Evolutionary conservation across 2,113 vertebrate species (phyloP).

Genomic region (Fukomys damarensis): DNA sequence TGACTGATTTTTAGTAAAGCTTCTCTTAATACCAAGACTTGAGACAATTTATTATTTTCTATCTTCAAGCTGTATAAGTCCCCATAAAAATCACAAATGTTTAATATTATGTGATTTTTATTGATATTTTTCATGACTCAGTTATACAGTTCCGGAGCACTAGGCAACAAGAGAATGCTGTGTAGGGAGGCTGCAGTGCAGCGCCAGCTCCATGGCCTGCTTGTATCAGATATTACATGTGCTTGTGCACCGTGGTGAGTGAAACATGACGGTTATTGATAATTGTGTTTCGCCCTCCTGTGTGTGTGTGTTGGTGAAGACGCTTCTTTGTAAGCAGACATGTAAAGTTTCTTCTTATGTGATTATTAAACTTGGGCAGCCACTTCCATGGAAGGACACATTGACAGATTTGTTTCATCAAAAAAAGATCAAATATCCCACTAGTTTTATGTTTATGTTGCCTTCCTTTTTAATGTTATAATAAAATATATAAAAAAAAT

Average conservation of each 20-base stretch:
- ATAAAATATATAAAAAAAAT: neutral
- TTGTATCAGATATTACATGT: neutral
- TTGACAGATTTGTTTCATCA: neutral
- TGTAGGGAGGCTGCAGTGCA: neutral
- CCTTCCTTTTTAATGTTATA: neutral
- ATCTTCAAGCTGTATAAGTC: neutral
- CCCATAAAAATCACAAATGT: neutral
- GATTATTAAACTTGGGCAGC: neutral
- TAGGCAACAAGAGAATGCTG: neutral
- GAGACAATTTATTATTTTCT: constrained; percentile 3
- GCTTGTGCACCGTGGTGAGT: neutral
- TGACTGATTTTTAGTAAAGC: neutral
- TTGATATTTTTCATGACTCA: neutral
- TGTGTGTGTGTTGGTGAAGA: neutral
- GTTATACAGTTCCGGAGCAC: neutral
- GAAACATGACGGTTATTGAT: neutral
- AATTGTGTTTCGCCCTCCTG: neutral
- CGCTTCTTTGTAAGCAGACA: neutral
- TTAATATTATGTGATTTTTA: neutral
- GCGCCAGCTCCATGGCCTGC: neutral
- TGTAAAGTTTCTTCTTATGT: neutral
- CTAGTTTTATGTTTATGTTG: neutral
- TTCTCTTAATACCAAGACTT: neutral
- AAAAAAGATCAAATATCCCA: neutral
- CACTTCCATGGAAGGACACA: neutral